phyloP scores from a whole-genome alignment of 1,140 invertebrate species.

The Stegodyphus mimosarum region DNA sequence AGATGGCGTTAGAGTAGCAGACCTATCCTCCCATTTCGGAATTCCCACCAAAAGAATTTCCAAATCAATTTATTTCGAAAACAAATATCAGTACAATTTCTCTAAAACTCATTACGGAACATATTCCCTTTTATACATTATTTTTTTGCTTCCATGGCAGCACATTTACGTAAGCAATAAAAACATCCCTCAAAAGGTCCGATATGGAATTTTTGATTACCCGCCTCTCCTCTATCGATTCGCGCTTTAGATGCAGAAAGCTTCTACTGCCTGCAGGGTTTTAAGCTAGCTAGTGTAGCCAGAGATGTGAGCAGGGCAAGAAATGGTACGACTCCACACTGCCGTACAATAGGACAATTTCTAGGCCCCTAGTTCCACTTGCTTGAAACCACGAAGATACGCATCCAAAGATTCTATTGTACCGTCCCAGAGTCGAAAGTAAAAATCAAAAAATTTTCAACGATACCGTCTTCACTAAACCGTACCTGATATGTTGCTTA shows the following conservation, averaged over 20 bases:
- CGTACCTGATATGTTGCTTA: conserved; percentile 65
- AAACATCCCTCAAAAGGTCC: not conserved
- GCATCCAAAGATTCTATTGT: not conserved
- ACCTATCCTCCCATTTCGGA: not conserved
- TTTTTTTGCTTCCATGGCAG: no score
- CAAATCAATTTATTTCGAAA: not conserved
- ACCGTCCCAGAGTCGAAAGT: conserved; percentile 2
- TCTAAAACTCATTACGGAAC: no score
- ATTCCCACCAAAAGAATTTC: not conserved
- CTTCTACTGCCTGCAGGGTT: conserved; percentile 10
- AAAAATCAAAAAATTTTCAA: conserved; percentile 72
- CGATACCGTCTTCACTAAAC: conserved; percentile 82
- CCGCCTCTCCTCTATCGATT: conserved; percentile 28
- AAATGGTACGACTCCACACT: conserved; percentile 38
- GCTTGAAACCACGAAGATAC: not conserved
- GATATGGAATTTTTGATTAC: conserved; percentile 4
- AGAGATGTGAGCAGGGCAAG: not conserved
- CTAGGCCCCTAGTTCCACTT: not conserved
- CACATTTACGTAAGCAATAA: not conserved
- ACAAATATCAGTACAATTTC: no score
- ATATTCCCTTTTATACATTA: no score
- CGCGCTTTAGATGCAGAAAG: conserved; percentile 31
- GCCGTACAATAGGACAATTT: conserved; percentile 40
- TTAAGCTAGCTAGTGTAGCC: conserved; percentile 43
- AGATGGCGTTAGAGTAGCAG: not conserved